phyloP scores from a whole-genome alignment of 2,113 vertebrate species.

The Fukomys damarensis region DNA sequence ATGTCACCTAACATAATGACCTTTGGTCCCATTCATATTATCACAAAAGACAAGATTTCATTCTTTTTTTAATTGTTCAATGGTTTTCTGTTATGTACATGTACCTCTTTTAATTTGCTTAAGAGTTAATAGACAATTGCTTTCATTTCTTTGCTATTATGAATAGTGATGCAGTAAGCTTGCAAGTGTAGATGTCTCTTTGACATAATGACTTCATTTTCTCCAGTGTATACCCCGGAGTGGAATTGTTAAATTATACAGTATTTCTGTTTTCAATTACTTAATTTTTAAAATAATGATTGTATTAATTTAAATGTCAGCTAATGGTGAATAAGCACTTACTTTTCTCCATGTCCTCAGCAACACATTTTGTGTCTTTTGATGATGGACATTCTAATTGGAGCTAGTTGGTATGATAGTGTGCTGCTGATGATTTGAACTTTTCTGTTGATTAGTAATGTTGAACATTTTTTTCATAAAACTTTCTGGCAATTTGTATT shows the following conservation, averaged over 20 bases:
- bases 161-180: background rate
- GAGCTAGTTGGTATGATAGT: background rate
- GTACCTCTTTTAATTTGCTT: background rate
- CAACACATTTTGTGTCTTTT: background rate
- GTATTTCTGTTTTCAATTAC: too few species aligned
- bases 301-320: background rate
- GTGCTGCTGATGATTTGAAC: background rate
- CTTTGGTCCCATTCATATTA: background rate
- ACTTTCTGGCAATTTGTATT: background rate
- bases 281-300: background rate
- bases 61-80: background rate
- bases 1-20: background rate
- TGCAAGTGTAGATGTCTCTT: background rate
- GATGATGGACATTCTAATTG: background rate
- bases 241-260: background rate
- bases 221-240: background rate
- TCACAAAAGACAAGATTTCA: background rate
- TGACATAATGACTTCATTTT: background rate
- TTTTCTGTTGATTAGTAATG: background rate
- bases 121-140: background rate
- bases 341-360: background rate
- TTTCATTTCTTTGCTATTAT: background rate
- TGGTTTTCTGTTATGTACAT: background rate
- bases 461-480: background rate
- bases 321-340: background rate